phyloP scores from a whole-genome alignment of 2,113 vertebrate species.

The Calonectris borealis region DNA sequence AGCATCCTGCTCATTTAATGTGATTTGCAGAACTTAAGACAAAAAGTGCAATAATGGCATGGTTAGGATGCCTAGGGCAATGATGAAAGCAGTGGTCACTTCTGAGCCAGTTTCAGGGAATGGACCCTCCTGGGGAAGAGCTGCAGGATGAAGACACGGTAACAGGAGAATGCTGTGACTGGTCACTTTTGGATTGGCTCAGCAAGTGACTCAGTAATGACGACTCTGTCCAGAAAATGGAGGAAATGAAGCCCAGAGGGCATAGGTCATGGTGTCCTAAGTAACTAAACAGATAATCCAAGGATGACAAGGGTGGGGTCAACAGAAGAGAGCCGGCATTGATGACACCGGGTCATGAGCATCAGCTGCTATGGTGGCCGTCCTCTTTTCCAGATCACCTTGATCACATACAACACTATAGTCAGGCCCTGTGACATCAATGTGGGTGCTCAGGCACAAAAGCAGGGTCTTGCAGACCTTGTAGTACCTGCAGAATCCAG shows the following conservation, averaged over 20 bases:
- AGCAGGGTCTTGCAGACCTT: not conserved
- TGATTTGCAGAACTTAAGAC: not conserved
- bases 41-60: not conserved
- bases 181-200: not conserved
- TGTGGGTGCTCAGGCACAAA: not conserved
- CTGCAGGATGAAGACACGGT: not conserved
- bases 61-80: not conserved
- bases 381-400: not conserved
- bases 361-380: not conserved
- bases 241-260: not conserved
- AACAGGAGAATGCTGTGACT: not conserved
- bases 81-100: not conserved
- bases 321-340: not conserved
- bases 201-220: not conserved
- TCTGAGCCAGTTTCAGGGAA: not conserved
- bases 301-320: not conserved
- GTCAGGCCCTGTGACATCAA: not conserved
- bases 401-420: not conserved
- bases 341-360: fast-evolving
- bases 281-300: not conserved
- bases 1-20: not conserved
- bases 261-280: not conserved
- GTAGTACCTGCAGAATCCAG: not conserved
- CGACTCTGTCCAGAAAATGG: not conserved
- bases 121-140: not conserved